Evolutionary conservation across 2,113 vertebrate genomes (phyloP), one percentile per base, ranked within the genome.

Genomic region (Cochlearius cochlearius): DNA sequence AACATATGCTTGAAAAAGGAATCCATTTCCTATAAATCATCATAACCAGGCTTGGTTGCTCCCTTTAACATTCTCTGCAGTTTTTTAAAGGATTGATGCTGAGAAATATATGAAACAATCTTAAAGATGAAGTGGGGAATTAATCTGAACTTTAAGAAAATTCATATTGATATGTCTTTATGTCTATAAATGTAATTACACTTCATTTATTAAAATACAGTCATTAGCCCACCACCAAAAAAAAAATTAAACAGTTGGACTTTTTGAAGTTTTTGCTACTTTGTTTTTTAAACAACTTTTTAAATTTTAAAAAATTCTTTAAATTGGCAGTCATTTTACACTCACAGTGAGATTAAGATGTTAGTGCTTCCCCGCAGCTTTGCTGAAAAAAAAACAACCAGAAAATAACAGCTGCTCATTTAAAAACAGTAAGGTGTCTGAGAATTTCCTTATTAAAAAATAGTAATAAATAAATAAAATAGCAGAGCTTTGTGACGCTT

Each of bases 401-500:
- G 94, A 92, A 97, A 94, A 90, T 81, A 97, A 95, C 93, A 97
- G 64, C 88, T 97, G 76, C 67, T 96, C 9, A 66, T 95, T 97
- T 97, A 86, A 96, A 98, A 98, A 90, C 92, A 93, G 84, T 88
- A 95, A 92, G 87, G 47, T 95, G 64, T 81, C 92, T 97, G 88
- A 96, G 91, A 96, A 97, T 96, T 94, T 91, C 59, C 76, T 81
- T 93, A 96, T 96, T 97, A 81, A 97, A 97, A 97, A 96, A 76
- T 50, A 68, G 9, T 87, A 73, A 25, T 84, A 86, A 93, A 95
- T 92, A 92, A 78, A 84, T 52, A 59, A 69, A 80, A 87, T 64
- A 87, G 34, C 45, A 94, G 29, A 97, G 55, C 59, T 56, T 85
- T 56, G 29, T 92, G 88, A 91, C n/a, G 62, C 36, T 85, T 81